Conservation (phyloP, 2,113 vertebrate genomes). For the Nycticorax nycticorax region DNA sequence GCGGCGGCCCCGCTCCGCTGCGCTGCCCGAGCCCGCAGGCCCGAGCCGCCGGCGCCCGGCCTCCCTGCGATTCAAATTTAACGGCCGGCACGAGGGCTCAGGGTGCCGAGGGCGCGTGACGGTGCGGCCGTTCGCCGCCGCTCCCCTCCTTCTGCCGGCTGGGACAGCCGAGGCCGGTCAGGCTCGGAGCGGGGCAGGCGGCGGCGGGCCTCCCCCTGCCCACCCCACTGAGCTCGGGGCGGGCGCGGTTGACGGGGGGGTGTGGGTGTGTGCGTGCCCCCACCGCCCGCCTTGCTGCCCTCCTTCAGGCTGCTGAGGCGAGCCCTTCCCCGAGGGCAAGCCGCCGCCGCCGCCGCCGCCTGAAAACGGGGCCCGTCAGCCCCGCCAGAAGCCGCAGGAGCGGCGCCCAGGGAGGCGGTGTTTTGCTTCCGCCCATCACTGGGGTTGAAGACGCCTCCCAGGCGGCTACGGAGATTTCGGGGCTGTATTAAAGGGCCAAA, state of each 20-base stretch:
- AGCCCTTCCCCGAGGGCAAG: rapidly evolving
- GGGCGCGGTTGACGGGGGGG: not conserved
- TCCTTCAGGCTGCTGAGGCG: rapidly evolving
- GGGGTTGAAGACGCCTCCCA: rapidly evolving
- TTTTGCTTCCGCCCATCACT: not conserved
- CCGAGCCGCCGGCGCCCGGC: not conserved
- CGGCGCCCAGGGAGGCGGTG: rapidly evolving
- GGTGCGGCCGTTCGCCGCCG: not conserved
- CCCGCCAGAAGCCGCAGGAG: not conserved
- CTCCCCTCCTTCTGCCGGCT: not conserved
- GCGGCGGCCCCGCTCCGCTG: not conserved
- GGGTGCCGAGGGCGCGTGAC: not conserved
- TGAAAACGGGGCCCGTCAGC: too few species aligned
- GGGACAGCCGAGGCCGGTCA: not conserved
- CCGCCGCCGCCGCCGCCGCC: too few species aligned
- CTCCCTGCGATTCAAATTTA: rapidly evolving
- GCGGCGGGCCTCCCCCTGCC: not conserved
- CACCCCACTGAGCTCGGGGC: not conserved
- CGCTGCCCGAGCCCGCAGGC: not conserved
- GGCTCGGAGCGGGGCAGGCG: too few species aligned
- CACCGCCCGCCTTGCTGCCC: not conserved
- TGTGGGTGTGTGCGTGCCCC: not conserved
- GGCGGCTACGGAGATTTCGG: rapidly evolving
- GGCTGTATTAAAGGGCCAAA: rapidly evolving
- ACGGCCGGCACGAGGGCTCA: not conserved